A percentile compares a stretch with the other conserved stretches of the same genome.
phyloP scores from a whole-genome alignment of 2,888 invertebrate species.

The Drosophila kokeensis region DNA sequence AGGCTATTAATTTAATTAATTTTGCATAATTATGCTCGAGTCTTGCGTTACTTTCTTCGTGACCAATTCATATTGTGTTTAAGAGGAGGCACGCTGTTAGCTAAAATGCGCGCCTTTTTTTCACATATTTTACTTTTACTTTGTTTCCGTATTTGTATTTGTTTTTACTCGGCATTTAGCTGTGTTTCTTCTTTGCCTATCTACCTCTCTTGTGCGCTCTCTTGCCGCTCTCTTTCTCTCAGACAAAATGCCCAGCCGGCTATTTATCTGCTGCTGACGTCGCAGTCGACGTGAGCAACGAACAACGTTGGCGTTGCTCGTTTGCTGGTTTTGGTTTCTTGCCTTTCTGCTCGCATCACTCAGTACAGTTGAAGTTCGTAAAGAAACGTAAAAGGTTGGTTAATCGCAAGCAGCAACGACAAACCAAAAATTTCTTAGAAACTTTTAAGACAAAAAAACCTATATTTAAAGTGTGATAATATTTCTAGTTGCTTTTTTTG shows the following conservation, averaged over 20 bases:
- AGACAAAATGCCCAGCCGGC: conserved; percentile 44
- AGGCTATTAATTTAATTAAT: conserved; percentile 29
- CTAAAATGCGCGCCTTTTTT: conserved; percentile 65
- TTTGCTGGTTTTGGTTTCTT: conserved; percentile 46
- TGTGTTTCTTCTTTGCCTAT: conserved; percentile 48
- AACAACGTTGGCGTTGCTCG: conserved; percentile 35
- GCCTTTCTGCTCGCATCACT: conserved; percentile 51
- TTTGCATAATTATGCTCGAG: conserved; percentile 47
- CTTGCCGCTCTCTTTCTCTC: conserved; percentile 7
- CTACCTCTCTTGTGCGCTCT: conserved; percentile 31
- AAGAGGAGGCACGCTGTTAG: conserved; percentile 20
- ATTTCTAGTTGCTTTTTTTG: neutral
- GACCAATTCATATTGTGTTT: conserved; percentile 23
- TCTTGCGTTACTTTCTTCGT: conserved; percentile 9
- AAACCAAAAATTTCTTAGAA: conserved; percentile 2
- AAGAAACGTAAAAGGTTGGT: conserved; percentile 71
- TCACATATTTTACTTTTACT: conserved; percentile 54
- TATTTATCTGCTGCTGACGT: conserved; percentile 61
- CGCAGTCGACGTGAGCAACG: conserved; percentile 30
- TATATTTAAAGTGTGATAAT: conserved; percentile 33
- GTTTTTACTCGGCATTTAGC: conserved; percentile 74
- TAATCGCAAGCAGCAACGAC: conserved; percentile 29
- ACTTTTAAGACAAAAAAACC: conserved; percentile 16
- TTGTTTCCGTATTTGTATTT: conserved; percentile 72
- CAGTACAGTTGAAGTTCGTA: conserved; percentile 71